Evolutionary conservation across 2,797 vertebrate species (phyloP).

Genomic region (Fundulus diaphanus): DNA sequence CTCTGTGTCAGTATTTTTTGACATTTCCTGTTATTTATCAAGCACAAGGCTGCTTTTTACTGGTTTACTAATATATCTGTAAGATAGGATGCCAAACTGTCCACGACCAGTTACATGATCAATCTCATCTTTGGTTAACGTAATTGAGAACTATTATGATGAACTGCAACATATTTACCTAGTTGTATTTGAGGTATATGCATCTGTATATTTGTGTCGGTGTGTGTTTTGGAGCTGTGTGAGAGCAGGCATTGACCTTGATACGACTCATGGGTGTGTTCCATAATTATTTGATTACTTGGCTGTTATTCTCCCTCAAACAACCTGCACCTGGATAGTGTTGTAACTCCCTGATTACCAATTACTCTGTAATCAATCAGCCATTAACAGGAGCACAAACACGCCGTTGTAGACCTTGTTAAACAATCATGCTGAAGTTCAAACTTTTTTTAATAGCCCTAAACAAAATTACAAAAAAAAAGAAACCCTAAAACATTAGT

Average conservation of each 20-base stretch:
- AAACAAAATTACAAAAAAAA: background rate
- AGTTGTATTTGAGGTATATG: background rate
- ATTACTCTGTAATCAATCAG: conserved; percentile 66
- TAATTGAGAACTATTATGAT: background rate
- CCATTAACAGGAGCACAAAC: conserved; percentile 48
- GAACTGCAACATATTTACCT: background rate
- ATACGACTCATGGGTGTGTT: conserved; percentile 63
- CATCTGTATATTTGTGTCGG: background rate
- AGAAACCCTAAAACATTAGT: background rate
- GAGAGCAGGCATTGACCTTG: conserved; percentile 52
- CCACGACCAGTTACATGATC: background rate
- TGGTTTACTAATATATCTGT: background rate
- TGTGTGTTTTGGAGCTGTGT: conserved; percentile 12
- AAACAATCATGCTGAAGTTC: background rate
- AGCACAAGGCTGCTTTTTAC: background rate
- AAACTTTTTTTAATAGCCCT: background rate
- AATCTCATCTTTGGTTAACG: background rate
- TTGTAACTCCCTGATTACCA: conserved; percentile 68
- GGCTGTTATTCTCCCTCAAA: conserved; percentile 53
- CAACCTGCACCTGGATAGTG: conserved; percentile 64
- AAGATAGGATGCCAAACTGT: background rate
- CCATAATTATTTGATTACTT: conserved; percentile 76
- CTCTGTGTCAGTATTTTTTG: background rate
- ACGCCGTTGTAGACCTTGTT: background rate
- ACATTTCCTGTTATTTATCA: background rate